Evolutionary conservation across 1,140 invertebrate species (phyloP), one percentile per base, ranked within the genome.

Genomic region (Drosophila biarmipes): DNA sequence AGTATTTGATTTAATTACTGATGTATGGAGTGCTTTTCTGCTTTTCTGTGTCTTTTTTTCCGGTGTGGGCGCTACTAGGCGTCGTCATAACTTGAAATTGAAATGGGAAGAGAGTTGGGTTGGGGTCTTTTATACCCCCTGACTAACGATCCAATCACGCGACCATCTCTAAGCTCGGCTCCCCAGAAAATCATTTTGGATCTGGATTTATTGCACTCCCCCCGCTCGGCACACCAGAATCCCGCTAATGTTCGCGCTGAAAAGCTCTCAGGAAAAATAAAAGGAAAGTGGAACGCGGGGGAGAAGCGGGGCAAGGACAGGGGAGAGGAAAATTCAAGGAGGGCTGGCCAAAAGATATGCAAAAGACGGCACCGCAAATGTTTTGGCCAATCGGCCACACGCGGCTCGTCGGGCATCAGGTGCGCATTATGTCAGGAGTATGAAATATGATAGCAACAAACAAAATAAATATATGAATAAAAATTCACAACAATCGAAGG

Each of bases 231-330:
- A 45, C 8, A 64, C 46, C 71, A 78, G 78, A 84, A 78, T 73
- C 69, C 54, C 73, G 82, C 82, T 86, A 86, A 87, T 86, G 81
- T 86, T 80, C 56, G 59, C 81, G 82, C 78, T 81, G 81, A 87
- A 81, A 78, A 69, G 37, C 63, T 35, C 45, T 31, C 37, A 45
- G 31, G 27, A 27, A 58, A 62, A 62, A 62, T 57, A 17, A 35
- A 34, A 31, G 29, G 17, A 15, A n/a, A 15, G 46, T 24, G 24
- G 11, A 21, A 19, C 34, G 29, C 27, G n/a, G n/a, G n/a, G n/a
- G n/a, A n/a, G n/a, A n/a, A n/a, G n/a, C n/a, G n/a, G n/a, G n/a
- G n/a, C n/a, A n/a, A n/a, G n/a, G n/a, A n/a, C n/a, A 7, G 6
- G 42, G 17, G n/a, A n/a, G 6, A 35, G 17, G 27, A 15, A 43